Conservation (phyloP, 2,797 vertebrate species). For the Anguilla obscura region DNA sequence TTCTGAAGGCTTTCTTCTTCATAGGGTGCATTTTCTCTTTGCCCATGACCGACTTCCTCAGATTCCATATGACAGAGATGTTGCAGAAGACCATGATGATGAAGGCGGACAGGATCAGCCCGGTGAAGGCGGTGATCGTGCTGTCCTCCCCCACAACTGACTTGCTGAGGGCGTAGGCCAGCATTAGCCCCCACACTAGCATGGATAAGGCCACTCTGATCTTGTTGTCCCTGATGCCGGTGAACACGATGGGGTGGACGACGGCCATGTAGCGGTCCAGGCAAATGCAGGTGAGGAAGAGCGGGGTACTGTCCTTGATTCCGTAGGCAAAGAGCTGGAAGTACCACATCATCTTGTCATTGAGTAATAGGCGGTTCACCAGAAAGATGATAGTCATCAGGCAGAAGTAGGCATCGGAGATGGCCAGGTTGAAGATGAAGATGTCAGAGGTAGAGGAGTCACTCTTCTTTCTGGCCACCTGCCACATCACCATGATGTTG, state of each 20-base stretch:
- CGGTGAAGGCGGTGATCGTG: conserved; percentile 61
- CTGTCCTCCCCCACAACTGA: conserved; percentile 53
- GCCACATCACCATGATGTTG: conserved; percentile 71
- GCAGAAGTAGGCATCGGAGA: conserved; percentile 70
- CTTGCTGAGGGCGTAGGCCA: conserved; percentile 63
- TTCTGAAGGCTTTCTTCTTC: conserved; percentile 73
- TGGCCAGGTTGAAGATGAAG: conserved; percentile 72
- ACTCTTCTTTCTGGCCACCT: conserved; percentile 55
- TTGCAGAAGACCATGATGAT: conserved; percentile 74
- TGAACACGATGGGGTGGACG: conserved; percentile 70
- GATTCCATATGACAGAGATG: conserved; percentile 70
- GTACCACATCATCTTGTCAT: conserved; percentile 58
- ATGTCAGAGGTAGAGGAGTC: conserved; percentile 66
- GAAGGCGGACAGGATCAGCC: conserved; percentile 67
- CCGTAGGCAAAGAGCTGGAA: conserved; percentile 69
- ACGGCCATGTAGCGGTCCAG: conserved; percentile 74
- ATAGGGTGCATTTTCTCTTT: conserved; percentile 72
- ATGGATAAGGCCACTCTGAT: conserved; percentile 54
- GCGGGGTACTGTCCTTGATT: conserved; percentile 65
- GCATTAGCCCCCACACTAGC: conserved; percentile 60
- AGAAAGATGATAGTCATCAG: conserved; percentile 69
- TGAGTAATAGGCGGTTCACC: conserved; percentile 63
- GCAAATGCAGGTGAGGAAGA: conserved; percentile 74
- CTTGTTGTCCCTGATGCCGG: conserved; percentile 59
- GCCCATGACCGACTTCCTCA: conserved; percentile 65